Evolutionary conservation across 2,888 invertebrate species (phyloP), one percentile per base, ranked within the genome.

Genomic region (Carabus problematicus): DNA sequence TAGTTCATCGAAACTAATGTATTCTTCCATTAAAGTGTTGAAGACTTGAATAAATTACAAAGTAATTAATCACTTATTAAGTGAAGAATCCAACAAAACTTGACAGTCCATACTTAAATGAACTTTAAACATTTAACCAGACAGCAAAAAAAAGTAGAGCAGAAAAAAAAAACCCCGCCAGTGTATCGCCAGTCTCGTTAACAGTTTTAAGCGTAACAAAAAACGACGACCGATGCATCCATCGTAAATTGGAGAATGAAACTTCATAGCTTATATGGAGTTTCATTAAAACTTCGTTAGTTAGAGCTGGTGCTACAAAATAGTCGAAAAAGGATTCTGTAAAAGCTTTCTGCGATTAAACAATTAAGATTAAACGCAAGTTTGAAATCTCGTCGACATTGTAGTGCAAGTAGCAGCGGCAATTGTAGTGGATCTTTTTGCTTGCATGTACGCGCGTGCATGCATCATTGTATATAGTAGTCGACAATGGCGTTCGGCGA

Each of bases 341-440:
- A 43, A 61, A 66, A 68, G 67, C 66, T 68, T 68, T 61, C 52
- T 12, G 54, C 60, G 67, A 68, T 68, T 68, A 68, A 68, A 61
- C 67, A 68, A 68, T 68, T 68, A 68, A 68, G 60, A 68, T 68
- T 60, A 68, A 61, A 59, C 66, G 55, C 6, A 56, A 39, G 60
- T 49, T 43, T 52, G 67, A 52, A 14, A 52, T 42, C 67, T 49
- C 54, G 54, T 29, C 29, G 3, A 3, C 6, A 6, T 6, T 29
- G 29, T 29, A 2, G 29, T 6, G 3, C 29, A n/a, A n/a, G n/a
- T n/a, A n/a, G 18, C 52, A 8, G 14, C 52, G 14, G 18, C 52
- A 16, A 52, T 29, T 29, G 29, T 11, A 39, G 19, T n/a, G 12
- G 64, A 56, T 55, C 56, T 64, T 55, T 42, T 56, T 41, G 42